These are phyloP conservation scores for Erythrocebus patas DNA, from an alignment of 2,113 vertebrate genomes.

Conservation along the genomic window DNA sequence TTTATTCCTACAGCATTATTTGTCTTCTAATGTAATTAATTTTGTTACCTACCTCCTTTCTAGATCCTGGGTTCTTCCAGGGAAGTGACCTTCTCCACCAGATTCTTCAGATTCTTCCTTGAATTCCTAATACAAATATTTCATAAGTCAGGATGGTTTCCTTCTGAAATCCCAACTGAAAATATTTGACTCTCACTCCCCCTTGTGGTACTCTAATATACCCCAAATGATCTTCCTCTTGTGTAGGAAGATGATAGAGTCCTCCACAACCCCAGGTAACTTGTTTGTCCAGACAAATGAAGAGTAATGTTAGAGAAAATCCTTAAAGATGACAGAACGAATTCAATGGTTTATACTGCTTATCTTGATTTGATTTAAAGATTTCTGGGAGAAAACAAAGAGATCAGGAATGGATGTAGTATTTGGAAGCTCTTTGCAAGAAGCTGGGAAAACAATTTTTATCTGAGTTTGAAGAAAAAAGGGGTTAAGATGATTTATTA, in stretches of 20 bases:
- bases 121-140: not conserved
- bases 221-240: not conserved
- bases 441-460: not conserved
- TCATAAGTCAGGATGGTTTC: not conserved
- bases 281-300: not conserved
- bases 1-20: not conserved
- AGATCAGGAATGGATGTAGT: not conserved
- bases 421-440: not conserved
- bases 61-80: not conserved
- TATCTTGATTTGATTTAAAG: not conserved
- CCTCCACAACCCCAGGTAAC: not conserved
- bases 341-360: not conserved
- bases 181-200: not conserved
- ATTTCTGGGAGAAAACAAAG: not conserved
- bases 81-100: not conserved
- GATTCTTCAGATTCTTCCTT: not conserved
- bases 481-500: not conserved
- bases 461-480: constrained; percentile 1
- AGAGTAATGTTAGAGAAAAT: not conserved
- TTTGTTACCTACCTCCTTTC: not conserved
- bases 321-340: not conserved
- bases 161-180: not conserved
- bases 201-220: too few relatives aligned
- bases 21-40: not conserved
- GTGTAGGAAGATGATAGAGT: not conserved